These are phyloP conservation scores for Odobenus rosmarus DNA, from an alignment of 2,113 vertebrate genomes.

Conservation along the genomic window DNA sequence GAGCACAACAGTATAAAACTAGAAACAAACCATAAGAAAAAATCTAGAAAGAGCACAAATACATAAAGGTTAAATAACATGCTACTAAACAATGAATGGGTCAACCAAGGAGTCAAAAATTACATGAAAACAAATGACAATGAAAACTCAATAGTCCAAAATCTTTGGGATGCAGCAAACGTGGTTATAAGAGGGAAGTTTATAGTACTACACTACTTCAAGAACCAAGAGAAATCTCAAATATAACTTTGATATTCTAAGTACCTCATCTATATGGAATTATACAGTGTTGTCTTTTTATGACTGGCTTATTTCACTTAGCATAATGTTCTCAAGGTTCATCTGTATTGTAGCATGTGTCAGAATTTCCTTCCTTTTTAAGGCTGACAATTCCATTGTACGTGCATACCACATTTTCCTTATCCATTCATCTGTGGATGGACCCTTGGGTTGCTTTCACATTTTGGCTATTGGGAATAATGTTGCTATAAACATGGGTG, in stretches of 20 bases:
- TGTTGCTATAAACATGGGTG: background rate
- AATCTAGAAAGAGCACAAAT: background rate
- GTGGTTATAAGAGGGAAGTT: background rate
- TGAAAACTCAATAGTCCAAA: background rate
- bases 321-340: background rate
- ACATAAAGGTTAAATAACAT: background rate
- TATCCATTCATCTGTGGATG: background rate
- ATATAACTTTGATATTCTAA: background rate
- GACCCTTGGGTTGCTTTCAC: background rate
- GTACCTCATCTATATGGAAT: background rate
- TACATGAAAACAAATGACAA: background rate
- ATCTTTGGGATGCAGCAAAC: background rate
- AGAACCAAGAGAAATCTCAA: background rate
- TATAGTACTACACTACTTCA: background rate
- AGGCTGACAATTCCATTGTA: background rate
- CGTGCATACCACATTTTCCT: background rate
- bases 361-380: background rate
- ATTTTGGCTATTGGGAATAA: background rate
- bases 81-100: background rate
- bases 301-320: background rate
- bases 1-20: background rate
- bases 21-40: background rate
- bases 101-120: background rate
- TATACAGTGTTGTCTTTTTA: background rate
- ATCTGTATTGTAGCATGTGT: too few relatives aligned